These are phyloP conservation scores for Morelia viridis DNA, from an alignment of 2,797 vertebrate species.

Conservation along the genomic window DNA sequence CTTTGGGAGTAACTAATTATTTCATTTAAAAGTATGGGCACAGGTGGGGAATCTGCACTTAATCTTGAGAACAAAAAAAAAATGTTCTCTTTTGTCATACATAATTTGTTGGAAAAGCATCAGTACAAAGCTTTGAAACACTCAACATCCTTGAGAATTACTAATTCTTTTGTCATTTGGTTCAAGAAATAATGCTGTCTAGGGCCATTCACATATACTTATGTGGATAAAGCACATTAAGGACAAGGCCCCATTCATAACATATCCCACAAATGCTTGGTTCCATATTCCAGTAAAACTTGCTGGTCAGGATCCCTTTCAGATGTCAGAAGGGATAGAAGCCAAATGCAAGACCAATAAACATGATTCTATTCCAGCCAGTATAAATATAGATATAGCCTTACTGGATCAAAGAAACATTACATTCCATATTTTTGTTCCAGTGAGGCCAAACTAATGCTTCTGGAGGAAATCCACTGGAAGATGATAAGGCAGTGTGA, in stretches of 20 bases:
- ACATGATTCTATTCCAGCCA: background rate
- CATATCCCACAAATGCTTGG: background rate
- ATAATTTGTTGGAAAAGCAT: background rate
- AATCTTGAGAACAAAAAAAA: background rate
- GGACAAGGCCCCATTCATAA: background rate
- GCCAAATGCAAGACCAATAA: background rate
- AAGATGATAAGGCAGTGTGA: background rate
- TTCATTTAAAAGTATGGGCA: too few relatives aligned
- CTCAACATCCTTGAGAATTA: background rate
- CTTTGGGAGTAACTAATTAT: background rate
- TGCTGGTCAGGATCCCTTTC: background rate
- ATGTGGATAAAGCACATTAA: background rate
- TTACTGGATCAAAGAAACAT: background rate
- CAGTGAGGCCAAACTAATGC: background rate
- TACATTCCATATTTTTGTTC: background rate
- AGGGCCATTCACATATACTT: background rate
- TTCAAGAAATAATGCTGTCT: background rate
- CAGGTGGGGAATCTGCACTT: fast-evolving
- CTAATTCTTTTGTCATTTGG: background rate
- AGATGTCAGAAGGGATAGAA: background rate
- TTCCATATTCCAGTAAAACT: background rate
- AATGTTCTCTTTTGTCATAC: background rate
- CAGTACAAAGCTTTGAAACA: background rate
- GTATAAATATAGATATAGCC: background rate
- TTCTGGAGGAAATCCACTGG: background rate